A percentile compares a stretch with the other conserved stretches of the same genome.
phyloP scores from a whole-genome alignment of 2,888 invertebrate species.

The Willowsia nigromaculata region DNA sequence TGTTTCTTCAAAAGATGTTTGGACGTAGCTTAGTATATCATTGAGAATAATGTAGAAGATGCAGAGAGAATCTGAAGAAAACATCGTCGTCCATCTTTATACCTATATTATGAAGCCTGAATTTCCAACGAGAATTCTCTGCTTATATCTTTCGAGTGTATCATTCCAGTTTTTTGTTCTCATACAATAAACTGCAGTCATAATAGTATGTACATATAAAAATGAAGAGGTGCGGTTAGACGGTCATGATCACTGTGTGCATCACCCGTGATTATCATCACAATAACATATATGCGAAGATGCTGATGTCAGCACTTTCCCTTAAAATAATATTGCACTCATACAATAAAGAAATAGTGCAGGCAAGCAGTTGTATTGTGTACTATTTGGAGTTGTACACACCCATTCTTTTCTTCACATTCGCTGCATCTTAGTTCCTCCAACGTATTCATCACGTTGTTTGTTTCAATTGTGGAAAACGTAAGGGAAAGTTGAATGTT shows the following conservation, averaged over 20 bases:
- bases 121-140: too few relatives aligned
- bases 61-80: too few relatives aligned
- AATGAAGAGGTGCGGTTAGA: background rate
- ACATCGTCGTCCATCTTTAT: too few relatives aligned
- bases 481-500: background rate
- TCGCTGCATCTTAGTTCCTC: background rate
- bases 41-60: too few relatives aligned
- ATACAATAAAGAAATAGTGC: background rate
- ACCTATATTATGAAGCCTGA: too few relatives aligned
- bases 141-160: too few relatives aligned
- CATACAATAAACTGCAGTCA: background rate
- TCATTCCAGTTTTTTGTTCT: too few relatives aligned
- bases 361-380: background rate
- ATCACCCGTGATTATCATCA: background rate
- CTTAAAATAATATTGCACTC: background rate
- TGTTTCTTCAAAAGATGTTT: too few relatives aligned
- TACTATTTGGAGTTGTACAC: background rate
- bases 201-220: background rate
- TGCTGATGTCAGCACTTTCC: background rate
- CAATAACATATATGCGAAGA: background rate
- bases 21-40: too few relatives aligned
- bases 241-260: background rate
- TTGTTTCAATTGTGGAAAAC: background rate
- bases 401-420: background rate
- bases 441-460: constrained; percentile 39